Evolutionary conservation across 92 coral and sea anemone genomes (phyloP).

Genomic region (Ricordea florida): DNA sequence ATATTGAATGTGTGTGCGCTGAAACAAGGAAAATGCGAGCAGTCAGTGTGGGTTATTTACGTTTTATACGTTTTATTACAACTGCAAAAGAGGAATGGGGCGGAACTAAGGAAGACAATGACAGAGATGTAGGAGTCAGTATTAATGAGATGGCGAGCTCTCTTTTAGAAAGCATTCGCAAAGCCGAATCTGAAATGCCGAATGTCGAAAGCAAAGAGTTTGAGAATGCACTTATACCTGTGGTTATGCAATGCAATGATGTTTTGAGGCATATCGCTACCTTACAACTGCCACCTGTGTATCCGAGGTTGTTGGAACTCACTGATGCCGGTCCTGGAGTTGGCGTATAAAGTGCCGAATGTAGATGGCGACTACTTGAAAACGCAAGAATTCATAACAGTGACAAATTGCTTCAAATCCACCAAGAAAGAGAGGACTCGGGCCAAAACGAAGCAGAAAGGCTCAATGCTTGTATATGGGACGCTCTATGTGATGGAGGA

Average conservation of each 20-base stretch:
- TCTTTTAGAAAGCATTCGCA: conserved; percentile 3
- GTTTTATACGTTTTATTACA: too few relatives aligned
- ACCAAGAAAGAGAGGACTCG: conserved; percentile 44
- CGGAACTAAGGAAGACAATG: conserved; percentile 17
- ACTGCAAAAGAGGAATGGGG: conserved; percentile 4
- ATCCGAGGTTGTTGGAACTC: conserved; percentile 48
- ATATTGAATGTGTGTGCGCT: too few relatives aligned
- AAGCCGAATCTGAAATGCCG: conserved; percentile 18
- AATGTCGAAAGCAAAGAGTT: conserved; percentile 12
- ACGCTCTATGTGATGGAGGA: conserved; percentile 47
- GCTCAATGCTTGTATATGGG: conserved; percentile 38
- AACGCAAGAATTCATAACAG: conserved; percentile 28
- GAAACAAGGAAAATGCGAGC: too few relatives aligned
- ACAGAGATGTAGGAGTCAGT: conserved; percentile 24
- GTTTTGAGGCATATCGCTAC: conserved; percentile 8
- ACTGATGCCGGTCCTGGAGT: conserved; percentile 55
- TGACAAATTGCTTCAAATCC: conserved; percentile 27
- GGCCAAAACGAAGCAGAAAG: conserved; percentile 52
- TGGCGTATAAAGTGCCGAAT: conserved; percentile 34
- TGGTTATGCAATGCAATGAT: conserved; percentile 14
- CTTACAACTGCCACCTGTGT: conserved; percentile 42
- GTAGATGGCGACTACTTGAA: conserved; percentile 13
- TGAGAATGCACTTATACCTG: conserved; percentile 4
- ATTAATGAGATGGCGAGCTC: conserved; percentile 16
- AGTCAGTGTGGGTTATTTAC: too few relatives aligned